Conservation (phyloP, 2,113 vertebrate species). For the Calypte anna region DNA sequence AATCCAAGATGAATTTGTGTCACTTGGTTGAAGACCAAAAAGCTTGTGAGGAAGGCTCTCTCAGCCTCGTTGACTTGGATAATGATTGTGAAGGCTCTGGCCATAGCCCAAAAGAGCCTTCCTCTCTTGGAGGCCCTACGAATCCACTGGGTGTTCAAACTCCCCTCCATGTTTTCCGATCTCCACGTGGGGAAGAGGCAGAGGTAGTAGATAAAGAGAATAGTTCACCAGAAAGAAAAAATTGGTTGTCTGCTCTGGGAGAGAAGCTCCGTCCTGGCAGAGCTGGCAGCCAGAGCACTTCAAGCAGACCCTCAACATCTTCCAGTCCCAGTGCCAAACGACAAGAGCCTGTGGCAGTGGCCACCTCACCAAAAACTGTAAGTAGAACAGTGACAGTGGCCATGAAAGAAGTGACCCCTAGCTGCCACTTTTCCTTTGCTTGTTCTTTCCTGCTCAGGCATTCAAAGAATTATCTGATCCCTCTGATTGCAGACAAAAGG, state of each 20-base stretch:
- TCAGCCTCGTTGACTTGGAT: slow-evolving; percentile 32
- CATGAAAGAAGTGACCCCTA: background rate
- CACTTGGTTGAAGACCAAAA: slow-evolving; percentile 58
- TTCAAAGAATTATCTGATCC: background rate
- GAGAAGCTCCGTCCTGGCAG: slow-evolving; percentile 80
- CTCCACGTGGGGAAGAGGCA: slow-evolving; percentile 28
- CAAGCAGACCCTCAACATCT: slow-evolving; percentile 29
- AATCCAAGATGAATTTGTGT: slow-evolving; percentile 74
- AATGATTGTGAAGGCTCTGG: background rate
- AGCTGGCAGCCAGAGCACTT: background rate
- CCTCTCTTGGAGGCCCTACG: slow-evolving; percentile 34
- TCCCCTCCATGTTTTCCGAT: slow-evolving; percentile 29
- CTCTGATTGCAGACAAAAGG: background rate
- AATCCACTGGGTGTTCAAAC: slow-evolving; percentile 22
- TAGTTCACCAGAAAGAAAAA: slow-evolving; percentile 77
- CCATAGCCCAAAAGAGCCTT: slow-evolving; percentile 3
- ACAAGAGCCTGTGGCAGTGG: slow-evolving; percentile 71
- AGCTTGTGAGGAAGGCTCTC: slow-evolving; percentile 22
- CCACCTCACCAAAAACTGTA: slow-evolving; percentile 77
- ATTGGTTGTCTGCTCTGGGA: slow-evolving; percentile 90
- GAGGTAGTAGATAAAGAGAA: slow-evolving; percentile 87
- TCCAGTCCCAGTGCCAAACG: slow-evolving; percentile 75
- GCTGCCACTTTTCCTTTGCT: background rate
- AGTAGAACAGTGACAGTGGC: slow-evolving; percentile 35
- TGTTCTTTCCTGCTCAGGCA: background rate